Evolutionary conservation across 2,797 vertebrate species (phyloP).

Genomic region (Melanogrammus aeglefinus): DNA sequence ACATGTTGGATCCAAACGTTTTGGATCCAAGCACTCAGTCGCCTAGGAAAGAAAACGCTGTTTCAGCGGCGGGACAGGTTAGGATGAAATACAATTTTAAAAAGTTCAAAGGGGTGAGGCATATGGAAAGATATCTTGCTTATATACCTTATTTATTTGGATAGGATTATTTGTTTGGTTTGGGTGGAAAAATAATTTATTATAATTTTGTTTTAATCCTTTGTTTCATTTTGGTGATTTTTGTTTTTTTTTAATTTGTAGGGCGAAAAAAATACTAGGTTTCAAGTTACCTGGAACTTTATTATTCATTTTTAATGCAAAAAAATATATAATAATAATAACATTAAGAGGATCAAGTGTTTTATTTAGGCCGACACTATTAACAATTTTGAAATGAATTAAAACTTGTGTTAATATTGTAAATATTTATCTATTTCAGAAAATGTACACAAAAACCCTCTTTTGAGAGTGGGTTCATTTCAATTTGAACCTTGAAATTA

Average conservation of each 20-base stretch:
- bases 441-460: neutral
- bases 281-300: neutral
- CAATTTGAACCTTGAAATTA: too few relatives aligned
- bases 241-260: neutral
- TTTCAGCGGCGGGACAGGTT: neutral
- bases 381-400: neutral
- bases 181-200: neutral
- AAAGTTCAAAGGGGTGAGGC: neutral
- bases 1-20: conserved; percentile 44
- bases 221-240: neutral
- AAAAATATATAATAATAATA: neutral
- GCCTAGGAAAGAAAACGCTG: neutral
- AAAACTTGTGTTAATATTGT: neutral
- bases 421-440: neutral
- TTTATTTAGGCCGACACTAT: neutral
- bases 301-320: neutral
- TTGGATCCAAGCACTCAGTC: neutral
- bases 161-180: conserved; percentile 2
- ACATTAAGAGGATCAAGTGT: neutral
- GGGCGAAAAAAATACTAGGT: neutral
- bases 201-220: neutral
- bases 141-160: neutral
- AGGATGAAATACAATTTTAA: neutral
- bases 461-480: neutral
- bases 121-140: neutral